Conservation (phyloP, 2,888 invertebrate species). For the Melieria crassipennis region DNA sequence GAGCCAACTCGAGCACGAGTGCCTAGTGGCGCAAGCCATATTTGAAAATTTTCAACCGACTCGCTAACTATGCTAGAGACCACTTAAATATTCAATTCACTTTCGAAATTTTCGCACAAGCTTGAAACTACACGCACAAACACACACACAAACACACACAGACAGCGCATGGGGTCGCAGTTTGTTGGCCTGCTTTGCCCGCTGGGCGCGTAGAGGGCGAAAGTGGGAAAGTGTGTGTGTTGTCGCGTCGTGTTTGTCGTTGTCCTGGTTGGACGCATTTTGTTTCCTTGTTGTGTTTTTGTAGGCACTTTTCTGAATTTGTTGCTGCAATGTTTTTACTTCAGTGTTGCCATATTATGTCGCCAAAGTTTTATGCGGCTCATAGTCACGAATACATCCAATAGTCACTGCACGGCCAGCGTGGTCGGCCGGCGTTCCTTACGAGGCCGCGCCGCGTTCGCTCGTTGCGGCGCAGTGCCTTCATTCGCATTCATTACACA, state of each 20-base stretch:
- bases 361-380: constrained; percentile 20
- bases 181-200: no score
- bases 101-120: constrained; percentile 14
- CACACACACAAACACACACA: background rate
- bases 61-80: background rate
- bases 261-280: background rate
- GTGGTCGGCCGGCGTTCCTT: constrained; percentile 10
- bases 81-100: constrained; percentile 17
- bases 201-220: no score
- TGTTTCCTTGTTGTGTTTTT: background rate
- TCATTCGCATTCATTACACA: constrained; percentile 31
- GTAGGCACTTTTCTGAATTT: background rate
- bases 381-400: background rate
- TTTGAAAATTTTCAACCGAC: background rate
- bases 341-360: constrained; percentile 13
- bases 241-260: background rate
- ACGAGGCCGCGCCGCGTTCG: constrained; percentile 12
- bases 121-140: background rate
- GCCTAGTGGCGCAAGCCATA: no score
- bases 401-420: background rate
- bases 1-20: background rate
- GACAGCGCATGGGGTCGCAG: no score
- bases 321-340: background rate
- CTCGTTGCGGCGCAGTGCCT: constrained; percentile 2
- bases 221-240: no score